phyloP scores from a whole-genome alignment of 1,140 invertebrate species.

The Cepaea nemoralis region DNA sequence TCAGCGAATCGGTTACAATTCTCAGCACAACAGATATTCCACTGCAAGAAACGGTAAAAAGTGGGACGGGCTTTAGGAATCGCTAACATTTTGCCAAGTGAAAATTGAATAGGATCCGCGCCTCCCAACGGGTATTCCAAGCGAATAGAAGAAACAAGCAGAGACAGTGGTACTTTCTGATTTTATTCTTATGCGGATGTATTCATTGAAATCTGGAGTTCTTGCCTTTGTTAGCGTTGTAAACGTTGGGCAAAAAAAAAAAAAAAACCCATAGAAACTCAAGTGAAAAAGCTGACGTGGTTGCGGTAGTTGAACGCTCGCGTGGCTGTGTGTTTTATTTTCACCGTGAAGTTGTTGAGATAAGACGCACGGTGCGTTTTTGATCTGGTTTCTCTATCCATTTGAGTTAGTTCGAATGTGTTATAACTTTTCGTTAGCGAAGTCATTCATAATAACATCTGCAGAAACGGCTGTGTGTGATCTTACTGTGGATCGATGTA shows the following conservation, averaged over 20 bases:
- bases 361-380: no score
- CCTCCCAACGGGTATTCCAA: conserved; percentile 2
- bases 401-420: no score
- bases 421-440: no score
- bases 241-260: neutral
- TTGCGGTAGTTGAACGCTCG: no score
- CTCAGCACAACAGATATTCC: neutral
- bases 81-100: neutral
- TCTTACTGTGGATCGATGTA: no score
- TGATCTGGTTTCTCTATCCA: no score
- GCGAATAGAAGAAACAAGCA: neutral
- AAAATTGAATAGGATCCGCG: conserved; percentile 3
- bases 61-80: neutral
- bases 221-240: neutral
- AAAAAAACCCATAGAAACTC: neutral
- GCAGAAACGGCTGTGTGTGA: no score
- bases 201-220: neutral
- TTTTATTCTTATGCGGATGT: conserved; percentile 8
- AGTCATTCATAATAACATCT: no score
- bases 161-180: neutral
- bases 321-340: no score
- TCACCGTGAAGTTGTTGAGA: no score
- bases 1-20: conserved; percentile 16
- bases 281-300: no score
- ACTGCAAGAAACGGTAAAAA: neutral